Base-by-base conservation (phyloP, 2,888 invertebrate genomes). In the Tribolium freemani region DNA sequence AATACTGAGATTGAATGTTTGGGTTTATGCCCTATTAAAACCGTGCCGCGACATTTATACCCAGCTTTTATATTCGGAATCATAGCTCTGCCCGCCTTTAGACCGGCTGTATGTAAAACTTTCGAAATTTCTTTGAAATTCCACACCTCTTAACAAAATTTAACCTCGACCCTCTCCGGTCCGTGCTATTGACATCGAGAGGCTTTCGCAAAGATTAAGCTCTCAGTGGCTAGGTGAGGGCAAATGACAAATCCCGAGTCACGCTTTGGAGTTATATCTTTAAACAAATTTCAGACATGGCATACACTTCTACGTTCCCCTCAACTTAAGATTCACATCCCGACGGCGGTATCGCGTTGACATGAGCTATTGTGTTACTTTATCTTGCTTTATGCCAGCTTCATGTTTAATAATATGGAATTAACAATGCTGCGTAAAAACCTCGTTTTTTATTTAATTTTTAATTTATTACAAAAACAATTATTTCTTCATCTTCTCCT, bases 1-100 rank as follows among this genome's bases (percentile, higher is more conserved):
- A 50, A 72, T 70, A 70, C 67, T 60, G 76, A 76, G 77, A 77
- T 76, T 77, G 76, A 77, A 77, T 76, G 76, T 77, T 77, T 74
- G 70, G 71, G 73, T 77, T 77, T 77, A 77, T 77, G 75, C 60
- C 66, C 75, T 75, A 76, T 75, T 76, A 77, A 73, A 75, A 72
- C 67, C 57, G 63, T 50, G 75, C 73, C 58, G 72, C 60, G 75
- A 76, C 77, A 75, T 77, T 68, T 68, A 71, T 66, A 60, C 58
- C n/a, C 51, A n/a, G 63, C 64, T 69, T 73, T 70, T 73, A 66
- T 72, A 73, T 73, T 70, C 73, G 70, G 54, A 45, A 69, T 61
- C 56, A 57, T 68, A 68, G 45, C 63, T 46, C 46, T 53, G 53
- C 13, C n/a, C 44, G 21, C 45, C 48, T 53, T 9, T n/a, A 60